Base-by-base conservation (phyloP, 1,140 invertebrate genomes). In the Contarinia nasturtii region DNA sequence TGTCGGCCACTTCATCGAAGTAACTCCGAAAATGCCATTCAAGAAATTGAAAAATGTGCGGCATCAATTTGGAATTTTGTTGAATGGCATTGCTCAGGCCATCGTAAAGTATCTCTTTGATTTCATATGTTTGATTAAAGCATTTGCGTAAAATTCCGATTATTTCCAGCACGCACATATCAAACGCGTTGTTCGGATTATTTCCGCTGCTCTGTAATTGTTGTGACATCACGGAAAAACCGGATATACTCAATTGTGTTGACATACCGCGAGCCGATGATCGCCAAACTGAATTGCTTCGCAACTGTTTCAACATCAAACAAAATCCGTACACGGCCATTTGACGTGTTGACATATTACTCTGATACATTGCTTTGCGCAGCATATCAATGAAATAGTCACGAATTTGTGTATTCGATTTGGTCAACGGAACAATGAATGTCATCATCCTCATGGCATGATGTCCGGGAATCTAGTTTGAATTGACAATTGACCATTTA, bases 371-470 rank as follows among this genome's bases (percentile, higher is more conserved):
- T 2, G 60, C 56, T 46, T 60, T 62, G 18, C 57, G 54, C 1
- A 63, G 51, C 8, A 60, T 54, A 21, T 63, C 60, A 48, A 63
- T 62, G 19, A 63, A 46, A 5, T 57, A 52, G 52, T 63, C 60
- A 1, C 60, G 57, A 14, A 62, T 53, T 18, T 50, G 48, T 49
- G 52, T 53, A 0, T 60, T 62, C 19, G 62, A 50, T 44, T 60
- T 62, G 0, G 62, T 43, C 12, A 63, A 27, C 0, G 60, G 60
- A 22, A 62, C 47, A 41, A 62, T 60, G 14, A 62, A 62, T 42
- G 57, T 55, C 60, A 62, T 63, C 60, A 63, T 63, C n/a, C 58
- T 55, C 58, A 63, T 62, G 10, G 60, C 56, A 50, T 62, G 57
- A 15, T 62, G 57, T 1, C 60, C 58, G 17, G 60, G 59, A 14